Evolutionary conservation across 2,888 invertebrate genomes (phyloP), one percentile per base, ranked within the genome.

Genomic region (Agonopterix arenella): DNA sequence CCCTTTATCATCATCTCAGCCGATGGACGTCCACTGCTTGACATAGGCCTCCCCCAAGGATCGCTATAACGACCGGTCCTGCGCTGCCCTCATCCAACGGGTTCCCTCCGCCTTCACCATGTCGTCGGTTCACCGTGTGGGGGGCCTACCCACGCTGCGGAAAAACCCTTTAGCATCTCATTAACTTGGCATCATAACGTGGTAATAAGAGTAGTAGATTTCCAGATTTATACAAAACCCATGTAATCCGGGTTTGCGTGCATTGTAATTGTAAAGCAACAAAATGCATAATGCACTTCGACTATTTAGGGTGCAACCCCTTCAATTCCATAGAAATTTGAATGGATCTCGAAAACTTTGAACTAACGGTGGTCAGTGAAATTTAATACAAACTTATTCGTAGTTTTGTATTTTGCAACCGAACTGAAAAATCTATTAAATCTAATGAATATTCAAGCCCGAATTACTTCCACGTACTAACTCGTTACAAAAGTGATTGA

Each of bases 321-420:
- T 52, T 46, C 42, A 46, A 66, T 68, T 72, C 62, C 64, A 75
- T 28, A 75, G 71, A 61, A 61, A 60, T 64, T 64, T 63, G 58
- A 68, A 62, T 72, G 57, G 62, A 68, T 63, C 77, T 77, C 61
- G 59, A 70, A 68, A 66, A 58, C 66, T 65, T 62, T 58, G 59
- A 66, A 58, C 56, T 28, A 62, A 59, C 65, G 60, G 64, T 73
- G 82, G 84, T 83, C 84, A 83, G 64, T 65, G 78, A 73, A 80
- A 83, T 69, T 66, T 68, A 71, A 81, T 73, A 79, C 75, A 28
- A 28, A 28, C 28, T 28, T 28, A 28, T 28, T 28, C 28, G 28
- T 28, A 28, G 28, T 28, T 28, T 28, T 28, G 28, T 28, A 1
- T 5, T 28, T 28, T 28, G 28, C 5, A 28, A 28, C 5, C 28